Conservation (phyloP, 1,140 invertebrate species). For the Papilio machaon region DNA sequence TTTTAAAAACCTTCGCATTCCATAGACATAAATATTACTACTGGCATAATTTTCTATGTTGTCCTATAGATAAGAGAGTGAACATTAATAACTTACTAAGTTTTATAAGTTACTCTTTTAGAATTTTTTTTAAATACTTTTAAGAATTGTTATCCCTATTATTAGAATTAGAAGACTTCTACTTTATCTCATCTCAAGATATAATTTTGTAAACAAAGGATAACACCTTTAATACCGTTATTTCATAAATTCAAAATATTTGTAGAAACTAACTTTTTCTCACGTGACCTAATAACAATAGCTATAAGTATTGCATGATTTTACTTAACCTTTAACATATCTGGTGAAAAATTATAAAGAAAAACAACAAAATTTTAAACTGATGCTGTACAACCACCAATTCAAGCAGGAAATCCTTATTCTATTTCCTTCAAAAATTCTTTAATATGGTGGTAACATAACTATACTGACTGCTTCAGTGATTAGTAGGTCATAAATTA, state of each 20-base stretch:
- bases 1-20: neutral
- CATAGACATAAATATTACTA: neutral
- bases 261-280: neutral
- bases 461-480: too few relatives aligned
- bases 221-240: neutral
- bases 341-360: neutral
- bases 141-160: too few relatives aligned
- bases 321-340: neutral
- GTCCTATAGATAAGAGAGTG: neutral
- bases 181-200: neutral
- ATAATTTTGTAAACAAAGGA: neutral
- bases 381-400: too few relatives aligned
- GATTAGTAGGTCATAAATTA: too few relatives aligned
- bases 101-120: too few relatives aligned
- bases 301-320: neutral
- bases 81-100: too few relatives aligned
- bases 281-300: neutral
- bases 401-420: too few relatives aligned
- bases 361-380: too few relatives aligned
- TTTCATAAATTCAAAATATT: slow-evolving; percentile 6
- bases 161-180: neutral
- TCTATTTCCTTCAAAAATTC: too few relatives aligned
- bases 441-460: too few relatives aligned
- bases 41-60: neutral
- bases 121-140: too few relatives aligned